A percentile compares a stretch with the other conserved stretches of the same genome.
These are phyloP conservation scores for Phaethon lepturus DNA, from an alignment of 2,113 vertebrate genomes.

Conservation along the genomic window DNA sequence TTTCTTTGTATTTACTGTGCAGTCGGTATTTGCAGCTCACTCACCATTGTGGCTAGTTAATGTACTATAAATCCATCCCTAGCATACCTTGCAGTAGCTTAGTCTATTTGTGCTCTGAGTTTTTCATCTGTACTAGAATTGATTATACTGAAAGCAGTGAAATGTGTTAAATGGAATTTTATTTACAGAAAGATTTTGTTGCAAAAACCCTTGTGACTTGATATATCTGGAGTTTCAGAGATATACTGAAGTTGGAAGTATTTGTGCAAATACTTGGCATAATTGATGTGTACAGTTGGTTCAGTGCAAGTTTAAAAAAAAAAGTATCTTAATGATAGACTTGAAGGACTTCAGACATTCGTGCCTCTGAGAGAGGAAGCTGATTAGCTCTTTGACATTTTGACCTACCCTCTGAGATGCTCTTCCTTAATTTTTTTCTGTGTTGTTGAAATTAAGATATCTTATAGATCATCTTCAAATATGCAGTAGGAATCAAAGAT, in stretches of 20 bases:
- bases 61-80: neutral
- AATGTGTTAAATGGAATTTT: neutral
- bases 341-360: neutral
- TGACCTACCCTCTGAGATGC: neutral
- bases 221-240: neutral
- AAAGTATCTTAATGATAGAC: neutral
- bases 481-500: neutral
- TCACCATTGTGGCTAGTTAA: rapidly evolving
- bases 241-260: neutral
- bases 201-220: neutral
- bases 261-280: neutral
- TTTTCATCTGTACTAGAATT: neutral
- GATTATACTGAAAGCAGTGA: neutral
- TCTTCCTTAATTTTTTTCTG: neutral
- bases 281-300: neutral
- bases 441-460: neutral
- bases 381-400: neutral
- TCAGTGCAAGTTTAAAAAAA: neutral
- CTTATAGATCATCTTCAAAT: neutral
- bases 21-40: neutral
- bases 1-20: neutral
- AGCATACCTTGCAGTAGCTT: neutral
- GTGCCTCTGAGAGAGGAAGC: neutral
- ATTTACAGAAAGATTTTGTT: neutral
- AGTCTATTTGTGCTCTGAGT: neutral